Percentiles rank a stretch among this genome's conserved stretches.
These are phyloP conservation scores for Decapterus maruadsi DNA, from an alignment of 2,797 vertebrate genomes.

Conservation along the genomic window DNA sequence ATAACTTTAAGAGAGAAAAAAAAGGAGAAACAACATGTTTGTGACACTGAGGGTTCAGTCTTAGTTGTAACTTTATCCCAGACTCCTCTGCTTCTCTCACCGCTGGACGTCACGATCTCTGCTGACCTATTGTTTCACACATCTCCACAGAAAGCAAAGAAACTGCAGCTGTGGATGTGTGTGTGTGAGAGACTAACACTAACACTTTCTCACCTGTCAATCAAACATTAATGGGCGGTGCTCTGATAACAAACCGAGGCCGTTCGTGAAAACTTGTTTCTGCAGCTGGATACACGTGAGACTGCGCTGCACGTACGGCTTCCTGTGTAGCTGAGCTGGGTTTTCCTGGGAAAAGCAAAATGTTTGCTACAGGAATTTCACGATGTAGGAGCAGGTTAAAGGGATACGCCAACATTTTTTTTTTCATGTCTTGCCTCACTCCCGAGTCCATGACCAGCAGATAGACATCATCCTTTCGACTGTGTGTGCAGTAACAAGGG, in stretches of 20 bases:
- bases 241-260: background rate
- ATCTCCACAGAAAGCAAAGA: constrained; percentile 41
- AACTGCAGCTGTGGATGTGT: constrained; percentile 41
- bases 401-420: no score
- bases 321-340: constrained; percentile 15
- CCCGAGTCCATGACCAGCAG: no score
- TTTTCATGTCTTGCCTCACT: no score
- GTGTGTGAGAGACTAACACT: constrained; percentile 6
- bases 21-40: background rate
- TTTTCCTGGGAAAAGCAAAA: constrained; percentile 21
- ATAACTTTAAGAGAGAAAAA: background rate
- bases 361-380: constrained; percentile 12
- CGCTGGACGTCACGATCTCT: constrained; percentile 29
- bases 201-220: constrained; percentile 14
- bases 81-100: constrained; percentile 23
- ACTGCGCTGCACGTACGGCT: background rate
- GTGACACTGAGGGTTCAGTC: background rate
- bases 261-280: constrained; percentile 11
- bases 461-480: no score
- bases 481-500: no score
- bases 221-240: background rate
- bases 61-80: constrained; percentile 14
- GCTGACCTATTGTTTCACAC: constrained; percentile 61
- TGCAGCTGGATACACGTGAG: constrained; percentile 51
- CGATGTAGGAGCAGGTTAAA: constrained; percentile 11